Base-by-base conservation (phyloP, 2,888 invertebrate species). In the Sarcophaga rosellei region DNA sequence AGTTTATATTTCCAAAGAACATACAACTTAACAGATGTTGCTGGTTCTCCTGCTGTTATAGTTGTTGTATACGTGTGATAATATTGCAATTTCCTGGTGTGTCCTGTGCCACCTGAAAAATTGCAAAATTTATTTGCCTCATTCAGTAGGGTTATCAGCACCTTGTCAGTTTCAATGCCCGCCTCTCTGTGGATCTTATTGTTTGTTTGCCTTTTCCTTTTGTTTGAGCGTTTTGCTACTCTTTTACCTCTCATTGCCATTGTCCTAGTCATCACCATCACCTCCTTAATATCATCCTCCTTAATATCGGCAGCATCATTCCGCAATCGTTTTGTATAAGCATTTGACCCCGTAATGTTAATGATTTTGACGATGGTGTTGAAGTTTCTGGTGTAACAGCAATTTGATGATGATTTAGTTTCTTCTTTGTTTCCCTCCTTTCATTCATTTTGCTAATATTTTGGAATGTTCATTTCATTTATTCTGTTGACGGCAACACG, bases 21-120 rank as follows among this genome's bases (percentile, higher is more conserved):
- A 61, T 2, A 15, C 63, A 15, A 69, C 21, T 2, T 21, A 17
- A 10, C 2, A 5, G 65, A 15, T 47, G 5, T 5, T 61, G 11
- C 20, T 61, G 35, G 17, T 53, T 3, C 2, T 15, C 0, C 17
- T 53, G 53, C 4, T 53, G 53, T 53, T 5, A 17, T 53, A 17
- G 53, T 53, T 62, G 66, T 61, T 61, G 61, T 68, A 25, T 21
- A 61, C 21, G 44, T 53, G 69, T 81, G 76, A 81, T 70, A 72
- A 81, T 65, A 81, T 81, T 76, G 75, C 75, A 75, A 75, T 81
- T 75, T 81, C 63, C 81, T 75, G 53, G 75, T 63, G 61, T 53
- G 44, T 76, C 65, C 76, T 81, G 70, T 70, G 81, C 59, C 69
- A 70, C 76, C 70, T 76, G 63, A 65, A 76, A 75, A 75, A 57